These are phyloP conservation scores for Latrodectus elegans DNA, from an alignment of 2,888 invertebrate genomes.

Conservation along the genomic window DNA sequence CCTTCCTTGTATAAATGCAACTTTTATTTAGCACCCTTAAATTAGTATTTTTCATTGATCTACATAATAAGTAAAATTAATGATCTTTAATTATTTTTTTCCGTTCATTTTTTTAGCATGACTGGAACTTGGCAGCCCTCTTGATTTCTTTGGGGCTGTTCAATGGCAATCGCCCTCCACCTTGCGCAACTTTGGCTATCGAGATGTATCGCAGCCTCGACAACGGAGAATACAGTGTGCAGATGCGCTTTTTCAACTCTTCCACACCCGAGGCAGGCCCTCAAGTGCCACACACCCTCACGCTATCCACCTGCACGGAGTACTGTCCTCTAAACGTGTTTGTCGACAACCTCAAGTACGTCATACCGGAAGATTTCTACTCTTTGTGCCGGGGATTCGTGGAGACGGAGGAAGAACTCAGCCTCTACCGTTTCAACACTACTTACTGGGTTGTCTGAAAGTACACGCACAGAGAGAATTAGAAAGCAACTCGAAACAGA, in stretches of 20 bases:
- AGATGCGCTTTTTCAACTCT: conserved; percentile 35
- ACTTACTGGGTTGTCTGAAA: no score
- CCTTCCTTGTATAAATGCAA: no score
- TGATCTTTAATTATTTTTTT: no score
- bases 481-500: no score
- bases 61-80: no score
- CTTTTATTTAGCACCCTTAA: no score
- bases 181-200: conserved; percentile 23
- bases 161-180: conserved; percentile 25
- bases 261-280: conserved; percentile 24
- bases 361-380: conserved; percentile 13
- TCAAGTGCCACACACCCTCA: conserved; percentile 9
- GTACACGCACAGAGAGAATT: no score
- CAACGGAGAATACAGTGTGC: not conserved
- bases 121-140: conserved; percentile 42
- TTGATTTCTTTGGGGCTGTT: conserved; percentile 6
- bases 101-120: conserved; percentile 28
- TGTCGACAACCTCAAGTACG: conserved; percentile 6
- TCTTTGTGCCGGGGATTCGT: not conserved
- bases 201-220: conserved; percentile 28
- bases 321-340: conserved; percentile 34
- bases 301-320: conserved; percentile 25
- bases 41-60: no score
- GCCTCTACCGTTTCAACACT: no score
- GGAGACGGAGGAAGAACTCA: no score